A percentile compares a stretch with the other conserved stretches of the same genome.
phyloP scores from a whole-genome alignment of 2,113 vertebrate species.

The Petromus typicus region DNA sequence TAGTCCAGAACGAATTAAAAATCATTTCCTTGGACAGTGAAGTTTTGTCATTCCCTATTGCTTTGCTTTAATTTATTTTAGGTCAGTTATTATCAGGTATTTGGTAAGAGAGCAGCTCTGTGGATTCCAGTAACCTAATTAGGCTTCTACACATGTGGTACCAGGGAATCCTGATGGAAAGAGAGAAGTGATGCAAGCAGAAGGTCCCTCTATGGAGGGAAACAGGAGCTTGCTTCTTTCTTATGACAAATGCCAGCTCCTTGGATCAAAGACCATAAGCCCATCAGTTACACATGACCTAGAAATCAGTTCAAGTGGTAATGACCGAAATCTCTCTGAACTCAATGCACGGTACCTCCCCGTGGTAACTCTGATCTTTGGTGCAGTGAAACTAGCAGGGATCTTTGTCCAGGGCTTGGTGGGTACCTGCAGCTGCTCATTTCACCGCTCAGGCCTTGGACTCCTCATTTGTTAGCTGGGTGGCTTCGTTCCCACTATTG shows the following conservation, averaged over 20 bases:
- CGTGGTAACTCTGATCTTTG: not conserved
- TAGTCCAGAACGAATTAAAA: not conserved
- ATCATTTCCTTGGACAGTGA: not conserved
- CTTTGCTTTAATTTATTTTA: not conserved
- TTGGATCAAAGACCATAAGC: not conserved
- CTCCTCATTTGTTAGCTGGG: not conserved
- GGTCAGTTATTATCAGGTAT: not conserved
- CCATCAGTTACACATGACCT: not conserved
- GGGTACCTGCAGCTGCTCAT: not conserved
- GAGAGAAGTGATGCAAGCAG: not conserved
- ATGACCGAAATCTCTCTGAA: not conserved
- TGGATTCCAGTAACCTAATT: not conserved
- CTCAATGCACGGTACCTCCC: not conserved
- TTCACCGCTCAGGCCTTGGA: not conserved
- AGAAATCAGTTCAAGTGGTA: slow-evolving; percentile 24
- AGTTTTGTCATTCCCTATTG: not conserved
- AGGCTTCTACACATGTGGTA: not conserved
- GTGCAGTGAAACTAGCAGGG: not conserved
- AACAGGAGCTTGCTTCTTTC: not conserved
- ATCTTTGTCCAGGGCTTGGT: not conserved
- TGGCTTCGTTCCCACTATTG: not conserved
- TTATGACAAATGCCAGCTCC: not conserved
- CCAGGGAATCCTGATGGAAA: not conserved
- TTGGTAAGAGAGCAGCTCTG: not conserved
- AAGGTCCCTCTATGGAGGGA: not conserved